These are phyloP conservation scores for Cryptoblepharus egeriae DNA, from an alignment of 2,797 vertebrate genomes.

Conservation along the genomic window DNA sequence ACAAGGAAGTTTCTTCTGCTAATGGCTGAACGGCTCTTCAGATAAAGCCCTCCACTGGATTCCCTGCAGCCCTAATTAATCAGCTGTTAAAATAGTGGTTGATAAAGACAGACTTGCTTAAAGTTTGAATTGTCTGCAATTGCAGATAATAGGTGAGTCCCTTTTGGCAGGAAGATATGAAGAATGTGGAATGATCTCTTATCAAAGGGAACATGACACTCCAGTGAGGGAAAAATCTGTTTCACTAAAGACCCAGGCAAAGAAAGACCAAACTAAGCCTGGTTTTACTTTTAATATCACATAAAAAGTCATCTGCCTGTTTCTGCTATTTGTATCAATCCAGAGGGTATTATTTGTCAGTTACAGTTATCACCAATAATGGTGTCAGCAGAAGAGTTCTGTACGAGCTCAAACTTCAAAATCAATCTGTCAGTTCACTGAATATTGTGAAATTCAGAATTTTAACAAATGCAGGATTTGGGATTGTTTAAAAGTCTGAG, in stretches of 20 bases:
- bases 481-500: not conserved
- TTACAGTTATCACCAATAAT: not conserved
- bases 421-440: not conserved
- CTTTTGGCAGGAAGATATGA: slow-evolving; percentile 76
- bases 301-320: slow-evolving; percentile 34
- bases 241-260: slow-evolving; percentile 52
- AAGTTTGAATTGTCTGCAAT: slow-evolving; percentile 82
- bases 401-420: not conserved
- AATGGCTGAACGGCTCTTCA: slow-evolving; percentile 83
- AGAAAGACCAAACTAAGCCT: slow-evolving; percentile 44
- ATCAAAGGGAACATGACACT: slow-evolving; percentile 71
- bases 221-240: slow-evolving; percentile 65
- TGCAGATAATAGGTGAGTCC: slow-evolving; percentile 81
- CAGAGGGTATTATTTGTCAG: not conserved
- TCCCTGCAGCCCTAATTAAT: slow-evolving; percentile 82
- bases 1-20: slow-evolving; percentile 84
- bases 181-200: slow-evolving; percentile 70
- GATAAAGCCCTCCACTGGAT: slow-evolving; percentile 82
- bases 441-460: not conserved
- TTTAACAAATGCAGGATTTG: not conserved
- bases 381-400: not conserved
- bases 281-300: slow-evolving; percentile 48
- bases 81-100: slow-evolving; percentile 85
- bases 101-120: slow-evolving; percentile 84
- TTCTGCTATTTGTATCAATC: not conserved